A percentile compares a stretch with the other conserved stretches of the same genome.
These are phyloP conservation scores for Conus betulinus DNA, from an alignment of 1,140 invertebrate species.

Conservation along the genomic window DNA sequence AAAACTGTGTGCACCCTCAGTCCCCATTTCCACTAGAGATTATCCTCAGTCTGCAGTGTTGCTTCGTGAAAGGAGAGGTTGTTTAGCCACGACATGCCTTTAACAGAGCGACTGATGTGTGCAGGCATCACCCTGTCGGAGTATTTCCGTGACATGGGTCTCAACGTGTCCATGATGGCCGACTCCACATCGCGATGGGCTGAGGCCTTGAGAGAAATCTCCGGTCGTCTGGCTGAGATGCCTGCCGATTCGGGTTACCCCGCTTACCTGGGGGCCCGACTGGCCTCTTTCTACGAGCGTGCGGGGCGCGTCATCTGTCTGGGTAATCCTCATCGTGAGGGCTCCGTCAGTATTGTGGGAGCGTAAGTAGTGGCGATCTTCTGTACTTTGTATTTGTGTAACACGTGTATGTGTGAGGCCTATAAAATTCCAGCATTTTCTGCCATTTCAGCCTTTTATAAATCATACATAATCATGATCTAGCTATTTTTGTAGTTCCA, in stretches of 20 bases:
- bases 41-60: not conserved
- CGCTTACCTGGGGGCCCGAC: constrained; percentile 96
- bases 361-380: constrained; percentile 79
- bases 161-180: constrained; percentile 99
- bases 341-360: constrained; percentile 99
- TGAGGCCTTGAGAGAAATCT: constrained; percentile 99
- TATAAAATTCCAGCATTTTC: too few species aligned
- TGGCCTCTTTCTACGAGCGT: constrained; percentile 99
- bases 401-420: not conserved
- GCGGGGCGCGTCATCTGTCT: constrained; percentile 97
- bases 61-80: too few species aligned
- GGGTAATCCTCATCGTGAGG: constrained; percentile 98
- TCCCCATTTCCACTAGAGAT: not conserved
- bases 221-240: constrained; percentile 99
- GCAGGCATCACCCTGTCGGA: constrained; percentile 97
- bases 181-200: constrained; percentile 99
- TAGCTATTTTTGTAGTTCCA: too few species aligned
- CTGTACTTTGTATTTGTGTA: not conserved
- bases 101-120: not conserved
- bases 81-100: not conserved
- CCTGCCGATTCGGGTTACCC: constrained; percentile 99
- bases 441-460: too few species aligned
- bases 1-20: too few species aligned
- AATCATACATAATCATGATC: too few species aligned
- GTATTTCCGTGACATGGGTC: constrained; percentile 99